Evolutionary conservation across 2,888 invertebrate species (phyloP).

Genomic region (Melanotus villosus): DNA sequence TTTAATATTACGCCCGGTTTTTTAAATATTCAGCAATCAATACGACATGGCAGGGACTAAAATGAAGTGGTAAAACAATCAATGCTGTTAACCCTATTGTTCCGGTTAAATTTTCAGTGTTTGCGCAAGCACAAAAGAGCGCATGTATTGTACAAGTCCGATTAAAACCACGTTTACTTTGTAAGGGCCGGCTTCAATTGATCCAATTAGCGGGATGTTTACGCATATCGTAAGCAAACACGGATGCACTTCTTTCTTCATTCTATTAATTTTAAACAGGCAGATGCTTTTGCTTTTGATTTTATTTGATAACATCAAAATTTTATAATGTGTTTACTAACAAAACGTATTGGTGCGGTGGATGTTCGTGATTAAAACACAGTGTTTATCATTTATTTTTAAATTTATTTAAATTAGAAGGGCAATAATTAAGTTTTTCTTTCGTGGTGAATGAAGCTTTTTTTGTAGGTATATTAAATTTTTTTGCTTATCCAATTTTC

Average conservation of each 20-base stretch:
- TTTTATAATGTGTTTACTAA: slow-evolving; percentile 4
- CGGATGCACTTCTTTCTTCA: slow-evolving; percentile 19
- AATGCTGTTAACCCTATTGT: slow-evolving; percentile 30
- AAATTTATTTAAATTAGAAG: no score
- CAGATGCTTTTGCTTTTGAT: slow-evolving; percentile 3
- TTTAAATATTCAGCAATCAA: no score
- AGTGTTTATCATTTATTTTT: no score
- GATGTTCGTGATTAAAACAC: background rate
- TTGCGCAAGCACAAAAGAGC: slow-evolving; percentile 48
- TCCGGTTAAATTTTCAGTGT: slow-evolving; percentile 28
- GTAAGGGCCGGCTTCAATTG: slow-evolving; percentile 47
- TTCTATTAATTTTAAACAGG: slow-evolving; percentile 17
- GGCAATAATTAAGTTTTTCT: no score
- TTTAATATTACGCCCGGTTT: no score
- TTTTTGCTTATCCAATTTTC: background rate
- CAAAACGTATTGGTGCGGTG: background rate
- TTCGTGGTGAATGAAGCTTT: no score
- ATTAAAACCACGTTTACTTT: slow-evolving; percentile 46
- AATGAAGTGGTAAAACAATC: slow-evolving; percentile 17
- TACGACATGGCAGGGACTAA: background rate
- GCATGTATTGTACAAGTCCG: slow-evolving; percentile 41
- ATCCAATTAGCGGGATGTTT: slow-evolving; percentile 49
- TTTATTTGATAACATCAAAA: background rate
- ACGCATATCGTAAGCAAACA: slow-evolving; percentile 41
- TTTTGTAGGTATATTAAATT: no score